Percentiles rank a stretch among this genome's conserved stretches.
Evolutionary conservation across 1,140 invertebrate species (phyloP).

Genomic region (Lepidotrigona ventralis): DNA sequence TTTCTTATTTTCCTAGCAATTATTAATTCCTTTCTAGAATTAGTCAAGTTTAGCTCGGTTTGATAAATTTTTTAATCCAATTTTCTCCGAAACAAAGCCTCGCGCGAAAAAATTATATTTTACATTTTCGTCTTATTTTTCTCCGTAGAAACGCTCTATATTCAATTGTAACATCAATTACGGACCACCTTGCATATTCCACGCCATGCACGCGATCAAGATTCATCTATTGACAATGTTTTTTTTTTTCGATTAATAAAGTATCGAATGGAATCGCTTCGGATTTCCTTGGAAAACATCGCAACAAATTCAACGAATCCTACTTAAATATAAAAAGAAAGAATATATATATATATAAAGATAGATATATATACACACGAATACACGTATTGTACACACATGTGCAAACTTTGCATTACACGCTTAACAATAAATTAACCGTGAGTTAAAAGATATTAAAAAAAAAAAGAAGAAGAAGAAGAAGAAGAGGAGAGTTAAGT

Average conservation of each 20-base stretch:
- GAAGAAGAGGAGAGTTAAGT: neutral
- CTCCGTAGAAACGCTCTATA: too few relatives aligned
- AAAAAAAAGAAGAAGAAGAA: neutral
- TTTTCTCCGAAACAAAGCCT: too few relatives aligned
- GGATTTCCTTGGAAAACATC: constrained; percentile 16
- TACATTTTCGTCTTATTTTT: too few relatives aligned
- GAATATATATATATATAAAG: neutral
- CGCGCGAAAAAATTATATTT: too few relatives aligned
- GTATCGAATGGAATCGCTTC: neutral
- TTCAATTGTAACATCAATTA: too few relatives aligned
- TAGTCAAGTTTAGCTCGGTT: too few relatives aligned
- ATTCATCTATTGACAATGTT: neutral
- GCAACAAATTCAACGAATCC: constrained; percentile 46
- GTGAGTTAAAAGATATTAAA: constrained; percentile 1
- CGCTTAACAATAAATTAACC: constrained; percentile 30
- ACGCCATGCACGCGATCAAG: neutral
- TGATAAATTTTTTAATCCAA: too few relatives aligned
- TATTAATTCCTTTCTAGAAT: too few relatives aligned
- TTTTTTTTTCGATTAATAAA: neutral
- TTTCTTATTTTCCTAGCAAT: too few relatives aligned
- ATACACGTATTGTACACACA: neutral
- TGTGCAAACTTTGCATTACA: neutral
- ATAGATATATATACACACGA: constrained; percentile 15
- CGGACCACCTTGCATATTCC: neutral
- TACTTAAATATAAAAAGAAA: constrained; percentile 25